Evolutionary conservation across 2,113 vertebrate species (phyloP).

Genomic region (Dryoscopus gambensis): DNA sequence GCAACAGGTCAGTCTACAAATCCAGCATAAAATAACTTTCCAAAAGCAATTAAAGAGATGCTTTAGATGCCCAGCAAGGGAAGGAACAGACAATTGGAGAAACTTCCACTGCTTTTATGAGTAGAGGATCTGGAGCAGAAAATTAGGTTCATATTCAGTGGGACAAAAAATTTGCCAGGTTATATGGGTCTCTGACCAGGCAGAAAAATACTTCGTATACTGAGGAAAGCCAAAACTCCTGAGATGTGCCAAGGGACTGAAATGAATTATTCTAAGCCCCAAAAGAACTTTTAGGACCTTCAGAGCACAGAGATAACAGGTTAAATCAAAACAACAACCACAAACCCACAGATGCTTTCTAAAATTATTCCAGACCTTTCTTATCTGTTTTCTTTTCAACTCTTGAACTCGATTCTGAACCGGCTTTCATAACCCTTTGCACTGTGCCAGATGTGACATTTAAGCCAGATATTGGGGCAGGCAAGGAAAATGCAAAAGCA

Average conservation of each 20-base stretch:
- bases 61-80: not conserved
- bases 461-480: not conserved
- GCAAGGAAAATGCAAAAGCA: not conserved
- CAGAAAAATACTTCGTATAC: not conserved
- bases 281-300: not conserved
- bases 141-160: not conserved
- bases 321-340: not conserved
- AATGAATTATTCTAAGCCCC: not conserved
- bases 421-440: not conserved
- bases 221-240: not conserved
- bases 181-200: not conserved
- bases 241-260: not conserved
- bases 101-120: not conserved
- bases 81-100: not conserved
- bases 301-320: not conserved
- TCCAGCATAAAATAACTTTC: not conserved
- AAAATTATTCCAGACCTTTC: not conserved
- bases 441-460: not conserved
- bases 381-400: not conserved
- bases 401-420: not conserved
- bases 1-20: not conserved
- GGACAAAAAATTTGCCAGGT: not conserved
- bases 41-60: conserved; percentile 10
- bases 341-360: not conserved
- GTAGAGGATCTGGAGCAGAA: not conserved